Base-by-base conservation (phyloP, 2,113 vertebrate species). In the Trachemys scripta region DNA sequence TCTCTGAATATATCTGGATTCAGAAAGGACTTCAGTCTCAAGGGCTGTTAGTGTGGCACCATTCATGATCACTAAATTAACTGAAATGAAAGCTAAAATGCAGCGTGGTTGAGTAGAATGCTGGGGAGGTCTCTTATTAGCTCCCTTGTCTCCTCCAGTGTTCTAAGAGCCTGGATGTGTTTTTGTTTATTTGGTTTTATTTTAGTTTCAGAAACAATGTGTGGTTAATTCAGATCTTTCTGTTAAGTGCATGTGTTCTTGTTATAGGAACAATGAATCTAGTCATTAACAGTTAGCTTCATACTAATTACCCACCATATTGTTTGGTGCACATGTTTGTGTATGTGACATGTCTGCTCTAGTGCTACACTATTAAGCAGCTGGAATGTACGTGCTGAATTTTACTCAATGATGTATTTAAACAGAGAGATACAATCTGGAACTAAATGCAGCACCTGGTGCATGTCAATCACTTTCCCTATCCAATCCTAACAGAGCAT, bases 361-460 rank as follows among this genome's bases (percentile, higher is more conserved):
- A 57, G 94, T 42, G 92, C 80, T 90, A 79, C 0, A 24, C 87
- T 78, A 85, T 50, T 53, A 93, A 95, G 96, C 96, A 97, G 95
- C 95, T 96, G 98, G 98, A 95, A 83, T 1, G 87, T 87, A 20
- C 19, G 10, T 2, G 35, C 45, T 84, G 90, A 59, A 51, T 98
- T 96, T 96, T 94, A 27, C 95, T 91, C 93, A 85, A 3, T 91
- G 94, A 96, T 97, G 89, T 93, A 93, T 95, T 95, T 95, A 85
- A 87, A 89, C 54, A 95, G 93, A 94, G 94, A 97, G 94, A 88
- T 47, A 62, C 93, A 96, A 90, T 84, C 90, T 56, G 13, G 93
- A 78, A 45, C 80, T 49, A 97, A 97, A 95, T 54, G 79, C 92
- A 89, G 96, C 98, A 98, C 98, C 97, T 98, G 98, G 92, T 35